Base-by-base conservation (phyloP, 2,113 vertebrate species). In the Austrofundulus limnaeus region DNA sequence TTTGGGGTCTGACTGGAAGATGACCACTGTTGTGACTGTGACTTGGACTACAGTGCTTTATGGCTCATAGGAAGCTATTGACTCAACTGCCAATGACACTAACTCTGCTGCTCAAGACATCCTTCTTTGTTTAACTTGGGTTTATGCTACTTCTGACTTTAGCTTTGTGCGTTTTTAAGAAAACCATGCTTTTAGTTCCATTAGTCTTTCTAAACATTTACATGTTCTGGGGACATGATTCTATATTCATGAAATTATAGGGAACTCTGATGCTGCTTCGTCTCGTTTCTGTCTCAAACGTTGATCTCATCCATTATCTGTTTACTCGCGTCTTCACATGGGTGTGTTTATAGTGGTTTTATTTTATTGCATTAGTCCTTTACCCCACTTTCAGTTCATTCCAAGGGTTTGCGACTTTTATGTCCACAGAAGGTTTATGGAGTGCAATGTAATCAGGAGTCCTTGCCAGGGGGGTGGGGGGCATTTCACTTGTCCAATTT, bases 81-180 rank as follows among this genome's bases (percentile, higher is more conserved):
- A 79, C 63, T 79, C 81, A 82, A 81, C 80, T 86, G 72, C 74
- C 66, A 66, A 69, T 64, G 80, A 89, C 89, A 88, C 86, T 88
- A 86, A 83, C 62, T 56, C 50, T 72, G 80, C 77, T 78, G 82
- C 78, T 84, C 38, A 17, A 77, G 58, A 52, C 54, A 37, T 74
- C 61, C 56, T 74, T 59, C 60, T 60, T 66, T 72, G 52, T 53
- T 83, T 13, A 75, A 69, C 64, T 70, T 70, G 46, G 71, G n/a
- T 75, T 39, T 15, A 4, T 39, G 73, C 81, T 77, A 80, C 83
- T 81, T 78, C 68, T 49, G 5, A 72, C 51, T 60, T 34, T 4
- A 39, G 52, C 41, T 81, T 46, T 63, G 53, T 49, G 42, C 63
- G 23, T 66, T 16, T 67, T 61, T 51, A 48, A 59, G 34, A 50